phyloP scores from a whole-genome alignment of 1,140 invertebrate species.

The Pachypeltis micranthus region DNA sequence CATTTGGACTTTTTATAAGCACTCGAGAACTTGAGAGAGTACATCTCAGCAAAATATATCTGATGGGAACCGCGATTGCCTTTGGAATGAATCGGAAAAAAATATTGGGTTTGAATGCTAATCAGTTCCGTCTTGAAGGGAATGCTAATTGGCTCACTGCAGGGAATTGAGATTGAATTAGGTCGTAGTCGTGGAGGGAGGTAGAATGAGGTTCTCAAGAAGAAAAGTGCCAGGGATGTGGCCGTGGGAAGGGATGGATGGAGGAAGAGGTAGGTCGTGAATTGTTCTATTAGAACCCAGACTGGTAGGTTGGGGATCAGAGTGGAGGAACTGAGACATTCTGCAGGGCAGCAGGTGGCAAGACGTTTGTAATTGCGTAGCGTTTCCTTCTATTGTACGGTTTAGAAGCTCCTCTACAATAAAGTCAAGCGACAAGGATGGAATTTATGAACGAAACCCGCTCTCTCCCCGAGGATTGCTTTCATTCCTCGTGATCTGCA shows the following conservation, averaged over 20 bases:
- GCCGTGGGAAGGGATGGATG: too few relatives aligned
- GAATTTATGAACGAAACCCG: not conserved
- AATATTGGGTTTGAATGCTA: not conserved
- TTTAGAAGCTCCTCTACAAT: not conserved
- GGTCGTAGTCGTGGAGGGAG: not conserved
- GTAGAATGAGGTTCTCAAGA: not conserved
- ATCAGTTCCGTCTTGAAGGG: not conserved
- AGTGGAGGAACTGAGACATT: too few relatives aligned
- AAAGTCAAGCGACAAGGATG: not conserved
- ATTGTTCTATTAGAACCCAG: too few relatives aligned
- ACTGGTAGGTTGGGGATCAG: too few relatives aligned
- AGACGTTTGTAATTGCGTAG: constrained; percentile 2
- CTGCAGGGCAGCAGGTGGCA: too few relatives aligned
- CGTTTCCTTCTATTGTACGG: not conserved
- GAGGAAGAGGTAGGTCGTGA: not conserved
- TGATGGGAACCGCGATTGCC: too few relatives aligned
- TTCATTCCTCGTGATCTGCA: not conserved
- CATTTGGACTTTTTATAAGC: too few relatives aligned
- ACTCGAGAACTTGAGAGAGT: too few relatives aligned
- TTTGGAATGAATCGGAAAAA: too few relatives aligned
- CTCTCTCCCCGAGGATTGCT: not conserved
- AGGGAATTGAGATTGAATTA: not conserved
- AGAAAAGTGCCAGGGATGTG: too few relatives aligned
- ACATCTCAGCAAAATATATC: too few relatives aligned
- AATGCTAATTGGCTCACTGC: not conserved